Base-by-base conservation (phyloP, 2,797 vertebrate genomes). In the Eulemur mongoz region DNA sequence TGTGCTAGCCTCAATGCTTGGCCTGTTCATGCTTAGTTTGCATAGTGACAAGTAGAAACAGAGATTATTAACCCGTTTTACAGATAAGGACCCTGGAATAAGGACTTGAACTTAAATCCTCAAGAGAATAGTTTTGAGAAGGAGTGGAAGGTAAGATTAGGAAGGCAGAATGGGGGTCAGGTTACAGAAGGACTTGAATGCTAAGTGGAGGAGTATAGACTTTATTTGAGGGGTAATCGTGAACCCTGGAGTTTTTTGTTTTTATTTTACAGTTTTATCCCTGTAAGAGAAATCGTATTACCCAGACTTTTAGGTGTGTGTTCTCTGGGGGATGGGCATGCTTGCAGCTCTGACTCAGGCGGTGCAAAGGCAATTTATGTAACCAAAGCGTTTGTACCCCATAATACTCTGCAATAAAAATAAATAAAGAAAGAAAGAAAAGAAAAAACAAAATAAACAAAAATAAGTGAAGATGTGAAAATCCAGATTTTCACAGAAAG, bases 261-360 rank as follows among this genome's bases (percentile, higher is more conserved):
- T 91, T 87, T 40, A 52, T 57, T 92, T 88, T 97, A 54, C 2
- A 95, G 35, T 30, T 93, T 92, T 87, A 93, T 78, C 3, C 25
- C 15, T 27, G 35, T 82, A 63, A 87, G 45, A 59, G 5, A 67
- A 84, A 72, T 72, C n/a, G 73, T 69, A 52, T 63, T 93, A 13
- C n/a, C 10, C 48, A 70, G 69, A 59, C 18, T 73, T 76, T 50
- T 65, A 54, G 54, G 54, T 54, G 54, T 8, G 2, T 54, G 54
- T 22, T 54, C 54, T 23, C 54, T 54, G 8, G 54, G 54, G 54
- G 8, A 23, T 23, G 54, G 54, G 54, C 54, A 54, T 3, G 22
- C 54, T 54, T 23, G 54, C 8, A 54, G 54, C 54, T 54, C 52
- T 54, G 54, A 54, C 7, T 54, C 8, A 7, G 22, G 54, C 8